Evolutionary conservation across 1,140 invertebrate species (phyloP), one percentile per base, ranked within the genome.

Genomic region (Nymphalis io): DNA sequence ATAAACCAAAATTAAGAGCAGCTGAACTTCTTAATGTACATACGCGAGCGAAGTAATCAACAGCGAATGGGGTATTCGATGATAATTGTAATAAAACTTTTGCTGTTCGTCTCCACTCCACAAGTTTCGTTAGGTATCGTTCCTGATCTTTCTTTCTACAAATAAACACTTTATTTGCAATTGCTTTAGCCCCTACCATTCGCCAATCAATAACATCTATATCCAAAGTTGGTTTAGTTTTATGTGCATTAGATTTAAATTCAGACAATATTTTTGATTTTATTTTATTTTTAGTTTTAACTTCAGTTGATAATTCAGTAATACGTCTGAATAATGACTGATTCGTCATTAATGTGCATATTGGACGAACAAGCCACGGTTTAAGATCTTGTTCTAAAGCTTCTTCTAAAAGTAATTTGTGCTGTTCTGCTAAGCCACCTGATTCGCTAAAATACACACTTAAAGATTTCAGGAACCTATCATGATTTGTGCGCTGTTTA

Each of bases 381-480:
- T 70, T 72, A n/a, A 66, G 59, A 10, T 65, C 64, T 48, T 58
- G 55, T 33, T 59, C 15, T 13, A 73, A 62, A 20, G 60, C 65
- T 11, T 70, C 60, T 15, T 77, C 68, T 61, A 83, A 39, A 8
- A 46, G 39, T 18, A 13, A 18, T 13, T 69, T 72, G 40, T 81
- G 79, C 18, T 72, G 58, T n/a, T 69, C 68, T 15, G 79, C 82
- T 27, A 87, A 65, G 33, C 83, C 83, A 33, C 69, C 42, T 0
- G 69, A 16, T 66, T 86, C 81, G 13, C 69, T 67, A 60, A 86
- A 88, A 60, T 85, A 88, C 38, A 86, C n/a, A 15, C 20, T 55
- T 11, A 88, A 51, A 33, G 73, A 74, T 18, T 70, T 72, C 10
- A 86, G 42, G 60, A 86, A 88, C 13, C 64, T 64, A 27, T 86